Evolutionary conservation across 2,888 invertebrate genomes (phyloP), one percentile per base, ranked within the genome.

Genomic region (Spisula subtruncata): DNA sequence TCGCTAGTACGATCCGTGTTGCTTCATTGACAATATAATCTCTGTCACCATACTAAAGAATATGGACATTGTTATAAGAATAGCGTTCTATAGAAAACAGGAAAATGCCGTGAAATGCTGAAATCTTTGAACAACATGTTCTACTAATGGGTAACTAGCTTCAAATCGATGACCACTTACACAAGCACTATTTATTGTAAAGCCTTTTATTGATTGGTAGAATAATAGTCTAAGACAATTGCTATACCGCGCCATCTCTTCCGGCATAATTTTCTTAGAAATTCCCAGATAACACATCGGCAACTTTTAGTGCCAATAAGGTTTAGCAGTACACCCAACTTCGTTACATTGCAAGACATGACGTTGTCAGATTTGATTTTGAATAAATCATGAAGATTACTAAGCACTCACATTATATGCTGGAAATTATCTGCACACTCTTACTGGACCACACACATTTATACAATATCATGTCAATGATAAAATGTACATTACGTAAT

Each of bases 191-290:
- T 10, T 16, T 14, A 60, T 32, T 12, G 12, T 75, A 32, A 75
- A 32, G 35, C n/a, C 35, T 75, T 16, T 75, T 32, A 75, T 32
- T 32, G 75, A 75, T 75, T 18, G 32, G 35, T 32, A 18, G 32
- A 75, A 75, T 75, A 75, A 32, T 32, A 75, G 18, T 18, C 35
- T 75, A 32, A 75, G 32, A 75, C 75, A 35, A 75, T 75, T 75
- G 75, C 32, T 32, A 75, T 32, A 35, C 25, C 75, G 32, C 14
- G 32, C 16, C 35, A 18, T 32, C 35, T 75, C 18, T 75, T 75
- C 75, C 75, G 75, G 35, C 1, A 75, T 75, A 35, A 32, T 32
- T 71, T 75, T 75, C 75, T 75, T 18, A 75, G 35, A 75, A 35
- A 71, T 32, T 60, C 60, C 60, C 2, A 25, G n/a, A 60, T 60